Evolutionary conservation across 1,140 invertebrate species (phyloP).

Genomic region (Drosophila arizonae): DNA sequence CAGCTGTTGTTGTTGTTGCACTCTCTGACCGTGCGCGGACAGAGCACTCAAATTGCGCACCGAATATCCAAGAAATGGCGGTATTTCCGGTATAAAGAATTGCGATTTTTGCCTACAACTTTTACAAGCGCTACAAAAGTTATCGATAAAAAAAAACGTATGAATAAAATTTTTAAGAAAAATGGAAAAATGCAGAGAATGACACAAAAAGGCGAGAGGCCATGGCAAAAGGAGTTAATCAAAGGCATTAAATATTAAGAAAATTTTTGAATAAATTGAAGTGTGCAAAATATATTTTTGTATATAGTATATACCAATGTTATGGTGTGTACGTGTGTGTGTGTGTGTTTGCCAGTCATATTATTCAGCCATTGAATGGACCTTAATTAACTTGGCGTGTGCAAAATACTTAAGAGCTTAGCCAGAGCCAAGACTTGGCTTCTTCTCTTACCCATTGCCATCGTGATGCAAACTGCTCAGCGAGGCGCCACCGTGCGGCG

Average conservation of each 20-base stretch:
- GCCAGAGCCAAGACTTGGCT: neutral
- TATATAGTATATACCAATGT: neutral
- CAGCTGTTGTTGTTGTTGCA: constrained; percentile 55
- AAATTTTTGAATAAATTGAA: neutral
- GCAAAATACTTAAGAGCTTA: constrained; percentile 37
- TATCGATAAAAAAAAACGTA: neutral
- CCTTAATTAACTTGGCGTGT: constrained; percentile 49
- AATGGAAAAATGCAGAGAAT: constrained; percentile 6
- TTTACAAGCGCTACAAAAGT: constrained; percentile 72
- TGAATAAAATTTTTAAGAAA: neutral
- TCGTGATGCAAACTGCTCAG: constrained; percentile 75
- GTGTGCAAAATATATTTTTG: neutral
- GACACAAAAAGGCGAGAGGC: neutral
- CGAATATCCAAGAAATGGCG: constrained; percentile 76
- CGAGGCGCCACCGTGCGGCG: constrained; percentile 71
- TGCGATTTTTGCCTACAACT: constrained; percentile 73
- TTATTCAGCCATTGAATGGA: neutral
- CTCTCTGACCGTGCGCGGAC: constrained; percentile 50
- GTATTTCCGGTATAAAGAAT: constrained; percentile 75
- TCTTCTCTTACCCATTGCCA: constrained; percentile 62
- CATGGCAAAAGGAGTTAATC: neutral
- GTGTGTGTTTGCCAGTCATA: constrained; percentile 8
- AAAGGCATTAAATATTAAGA: constrained; percentile 1
- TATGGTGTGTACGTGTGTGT: constrained; percentile 1
- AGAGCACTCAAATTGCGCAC: constrained; percentile 74